phyloP scores from a whole-genome alignment of 1,140 invertebrate genomes.

The Cylas formicarius region DNA sequence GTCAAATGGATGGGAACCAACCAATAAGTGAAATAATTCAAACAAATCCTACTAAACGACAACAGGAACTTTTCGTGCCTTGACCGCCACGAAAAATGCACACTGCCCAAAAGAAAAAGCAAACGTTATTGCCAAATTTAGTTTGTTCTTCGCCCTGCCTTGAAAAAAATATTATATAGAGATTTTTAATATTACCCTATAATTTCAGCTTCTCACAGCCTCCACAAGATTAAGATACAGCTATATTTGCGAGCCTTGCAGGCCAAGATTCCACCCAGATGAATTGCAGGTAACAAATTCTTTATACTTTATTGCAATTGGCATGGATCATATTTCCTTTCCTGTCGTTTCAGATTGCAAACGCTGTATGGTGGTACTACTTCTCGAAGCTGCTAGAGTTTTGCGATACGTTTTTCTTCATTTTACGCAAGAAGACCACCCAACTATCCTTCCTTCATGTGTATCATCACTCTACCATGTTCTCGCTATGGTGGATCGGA shows the following conservation, averaged over 20 bases:
- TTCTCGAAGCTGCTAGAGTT: slow-evolving; percentile 92
- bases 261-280: slow-evolving; percentile 69
- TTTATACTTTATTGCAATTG: neutral
- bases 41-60: too few species aligned
- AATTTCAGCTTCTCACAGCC: slow-evolving; percentile 62
- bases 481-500: slow-evolving; percentile 90
- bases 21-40: too few species aligned
- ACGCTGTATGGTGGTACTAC: slow-evolving; percentile 95
- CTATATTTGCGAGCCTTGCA: slow-evolving; percentile 83
- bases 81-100: too few species aligned
- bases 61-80: too few species aligned
- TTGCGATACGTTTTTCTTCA: slow-evolving; percentile 88
- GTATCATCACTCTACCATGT: slow-evolving; percentile 91
- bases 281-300: slow-evolving; percentile 66
- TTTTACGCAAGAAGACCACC: slow-evolving; percentile 78
- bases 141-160: too few species aligned
- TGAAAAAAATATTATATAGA: neutral
- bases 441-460: slow-evolving; percentile 86
- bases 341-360: slow-evolving; percentile 64
- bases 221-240: slow-evolving; percentile 75
- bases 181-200: slow-evolving; percentile 1
- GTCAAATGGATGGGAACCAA: too few species aligned
- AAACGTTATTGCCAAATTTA: too few species aligned
- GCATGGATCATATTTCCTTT: neutral
- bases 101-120: too few species aligned